Base-by-base conservation (phyloP, 2,888 invertebrate genomes). In the Steinernema hermaphroditum region DNA sequence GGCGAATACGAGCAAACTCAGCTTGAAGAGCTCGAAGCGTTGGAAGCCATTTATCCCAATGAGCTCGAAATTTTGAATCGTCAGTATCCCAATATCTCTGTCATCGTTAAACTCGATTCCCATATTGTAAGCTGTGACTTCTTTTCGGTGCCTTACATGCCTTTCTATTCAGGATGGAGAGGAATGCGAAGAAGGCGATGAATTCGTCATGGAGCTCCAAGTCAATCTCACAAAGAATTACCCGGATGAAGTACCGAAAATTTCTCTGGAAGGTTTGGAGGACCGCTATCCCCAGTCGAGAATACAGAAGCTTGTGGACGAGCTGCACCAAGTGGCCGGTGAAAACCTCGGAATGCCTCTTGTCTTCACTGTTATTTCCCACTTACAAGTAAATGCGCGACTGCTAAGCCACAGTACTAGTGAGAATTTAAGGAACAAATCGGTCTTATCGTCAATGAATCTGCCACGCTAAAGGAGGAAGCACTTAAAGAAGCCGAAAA, bases 321-420 rank as follows among this genome's bases (percentile, higher is more conserved):
- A 79, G 70, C 69, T 78, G 8, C 44, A 74, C 14, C 68, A 74
- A 22, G 72, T 78, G 91, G 93, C 92, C 73, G 90, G 92, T 77
- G 94, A 94, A 86, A 96, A 94, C 88, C 86, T 96, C 71, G 97
- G 97, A 0, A 96, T 94, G 93, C 96, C 94, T 44, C 96, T 97
- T 95, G 91, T 96, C 6, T 54, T 54, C 32, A 37, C 34, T 24
- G 16, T 71, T 27, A 34, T 71, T 19, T 37, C 49, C 27, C 50
- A 68, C 16, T 27, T 29, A 6, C 43, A 46, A 24, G 69, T 69
- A 12, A n/a, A n/a, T n/a, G n/a, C n/a, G n/a, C n/a, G n/a, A n/a
- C n/a, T n/a, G n/a, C n/a, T n/a, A n/a, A n/a, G n/a, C n/a, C n/a
- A n/a, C n/a, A n/a, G 4, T 62, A 1, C 16, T 41, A 43, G 4